Evolutionary conservation across 2,888 invertebrate species (phyloP).

Genomic region (Lobophora halterata): DNA sequence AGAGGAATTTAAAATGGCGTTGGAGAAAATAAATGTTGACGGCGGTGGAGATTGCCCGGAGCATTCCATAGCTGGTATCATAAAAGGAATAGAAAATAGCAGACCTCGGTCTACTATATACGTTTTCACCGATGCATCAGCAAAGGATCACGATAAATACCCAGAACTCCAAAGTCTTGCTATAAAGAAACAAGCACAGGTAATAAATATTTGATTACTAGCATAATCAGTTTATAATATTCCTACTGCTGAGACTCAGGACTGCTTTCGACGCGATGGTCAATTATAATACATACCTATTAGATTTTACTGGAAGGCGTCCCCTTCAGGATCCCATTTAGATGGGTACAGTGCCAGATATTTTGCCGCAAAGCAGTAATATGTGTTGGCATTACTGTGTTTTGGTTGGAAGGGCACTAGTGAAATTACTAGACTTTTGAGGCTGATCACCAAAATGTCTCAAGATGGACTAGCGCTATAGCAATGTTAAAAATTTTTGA

Average conservation of each 20-base stretch:
- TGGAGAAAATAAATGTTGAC: constrained; percentile 31
- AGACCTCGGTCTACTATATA: constrained; percentile 51
- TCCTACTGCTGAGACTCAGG: background rate
- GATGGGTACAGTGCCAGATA: no score
- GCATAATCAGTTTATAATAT: no score
- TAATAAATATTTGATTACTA: constrained; percentile 20
- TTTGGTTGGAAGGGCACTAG: no score
- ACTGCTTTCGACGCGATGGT: background rate
- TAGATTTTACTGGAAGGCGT: background rate
- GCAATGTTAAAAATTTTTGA: no score
- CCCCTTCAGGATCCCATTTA: background rate
- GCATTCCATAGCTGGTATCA: constrained; percentile 52
- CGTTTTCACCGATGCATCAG: constrained; percentile 63
- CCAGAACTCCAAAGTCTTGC: constrained; percentile 45
- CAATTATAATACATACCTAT: no score
- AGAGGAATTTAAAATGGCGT: constrained; percentile 37
- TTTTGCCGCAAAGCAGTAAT: no score
- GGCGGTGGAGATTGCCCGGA: constrained; percentile 56
- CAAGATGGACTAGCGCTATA: no score
- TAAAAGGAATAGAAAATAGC: constrained; percentile 44
- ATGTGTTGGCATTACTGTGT: no score
- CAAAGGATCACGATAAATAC: constrained; percentile 40
- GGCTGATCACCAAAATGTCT: no score
- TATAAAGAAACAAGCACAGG: constrained; percentile 47
- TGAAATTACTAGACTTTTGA: no score